Percentiles rank a stretch among this genome's conserved stretches.
phyloP scores from a whole-genome alignment of 2,113 vertebrate species.

The Grammomys surdaster region DNA sequence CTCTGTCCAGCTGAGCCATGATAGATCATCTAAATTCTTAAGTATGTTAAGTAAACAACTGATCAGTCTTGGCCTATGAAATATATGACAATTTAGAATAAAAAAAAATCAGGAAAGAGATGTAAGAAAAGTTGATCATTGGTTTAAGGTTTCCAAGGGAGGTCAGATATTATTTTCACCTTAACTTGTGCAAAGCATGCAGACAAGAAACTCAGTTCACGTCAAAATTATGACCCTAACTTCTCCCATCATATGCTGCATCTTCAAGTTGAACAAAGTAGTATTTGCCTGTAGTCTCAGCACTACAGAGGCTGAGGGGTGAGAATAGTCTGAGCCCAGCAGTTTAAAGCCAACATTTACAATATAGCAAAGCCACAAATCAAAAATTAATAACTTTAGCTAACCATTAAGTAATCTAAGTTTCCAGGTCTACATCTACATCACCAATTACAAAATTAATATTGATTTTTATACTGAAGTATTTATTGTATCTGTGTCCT shows the following conservation, averaged over 20 bases:
- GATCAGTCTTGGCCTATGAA: background rate
- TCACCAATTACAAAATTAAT: background rate
- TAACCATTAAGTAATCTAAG: background rate
- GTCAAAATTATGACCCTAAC: background rate
- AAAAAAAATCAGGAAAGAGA: background rate
- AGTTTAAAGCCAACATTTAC: background rate
- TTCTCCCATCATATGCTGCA: background rate
- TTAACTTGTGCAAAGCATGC: background rate
- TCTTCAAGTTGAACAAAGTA: background rate
- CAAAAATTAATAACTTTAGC: background rate
- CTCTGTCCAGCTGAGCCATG: background rate
- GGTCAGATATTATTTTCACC: background rate
- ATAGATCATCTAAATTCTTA: background rate
- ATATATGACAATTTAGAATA: background rate
- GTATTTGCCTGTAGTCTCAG: background rate
- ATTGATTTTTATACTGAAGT: background rate
- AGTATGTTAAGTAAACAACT: background rate
- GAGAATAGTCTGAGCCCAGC: background rate
- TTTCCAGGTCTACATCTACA: background rate
- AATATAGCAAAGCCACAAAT: background rate
- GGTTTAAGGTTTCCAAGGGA: background rate
- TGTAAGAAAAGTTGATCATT: background rate
- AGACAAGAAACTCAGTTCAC: background rate
- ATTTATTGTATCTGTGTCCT: background rate
- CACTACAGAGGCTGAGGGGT: no score